These are phyloP conservation scores for Drosophila sucinea DNA, from an alignment of 1,140 invertebrate genomes.

Conservation along the genomic window DNA sequence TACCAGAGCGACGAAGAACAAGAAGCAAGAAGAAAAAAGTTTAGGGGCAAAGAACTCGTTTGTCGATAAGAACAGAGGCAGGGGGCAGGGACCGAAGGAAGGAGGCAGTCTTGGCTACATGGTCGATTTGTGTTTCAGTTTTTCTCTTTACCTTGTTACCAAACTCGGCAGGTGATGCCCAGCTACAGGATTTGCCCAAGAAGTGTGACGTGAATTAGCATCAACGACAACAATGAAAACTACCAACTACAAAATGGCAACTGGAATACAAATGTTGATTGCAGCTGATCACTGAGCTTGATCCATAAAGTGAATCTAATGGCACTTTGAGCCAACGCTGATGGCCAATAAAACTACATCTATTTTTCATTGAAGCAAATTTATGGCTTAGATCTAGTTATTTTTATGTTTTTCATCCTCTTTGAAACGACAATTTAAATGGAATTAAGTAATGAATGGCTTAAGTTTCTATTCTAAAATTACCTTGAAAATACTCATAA, in stretches of 20 bases:
- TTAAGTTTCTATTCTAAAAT: too few species aligned
- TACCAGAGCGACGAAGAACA: slow-evolving; percentile 34
- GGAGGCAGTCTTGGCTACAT: slow-evolving; percentile 34
- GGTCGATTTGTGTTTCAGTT: slow-evolving; percentile 53
- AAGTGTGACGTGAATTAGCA: slow-evolving; percentile 73
- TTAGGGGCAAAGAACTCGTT: slow-evolving; percentile 64
- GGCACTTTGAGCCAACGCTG: neutral
- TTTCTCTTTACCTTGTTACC: slow-evolving; percentile 26
- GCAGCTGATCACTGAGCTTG: slow-evolving; percentile 5
- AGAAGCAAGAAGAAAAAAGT: slow-evolving; percentile 13
- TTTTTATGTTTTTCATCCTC: too few species aligned
- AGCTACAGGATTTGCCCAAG: slow-evolving; percentile 42
- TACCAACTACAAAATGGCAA: slow-evolving; percentile 8
- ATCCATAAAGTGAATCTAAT: neutral
- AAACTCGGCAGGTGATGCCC: slow-evolving; percentile 43
- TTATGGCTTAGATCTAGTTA: too few species aligned
- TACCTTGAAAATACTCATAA: too few species aligned
- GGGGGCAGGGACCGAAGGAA: neutral
- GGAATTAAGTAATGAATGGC: too few species aligned
- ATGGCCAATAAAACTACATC: too few species aligned
- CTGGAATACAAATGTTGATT: neutral
- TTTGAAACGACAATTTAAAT: too few species aligned
- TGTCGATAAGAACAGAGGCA: slow-evolving; percentile 17
- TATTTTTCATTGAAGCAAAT: too few species aligned
- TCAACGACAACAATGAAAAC: slow-evolving; percentile 39